Evolutionary conservation across 1,140 invertebrate species (phyloP).

Genomic region (Heliconius hermathena): DNA sequence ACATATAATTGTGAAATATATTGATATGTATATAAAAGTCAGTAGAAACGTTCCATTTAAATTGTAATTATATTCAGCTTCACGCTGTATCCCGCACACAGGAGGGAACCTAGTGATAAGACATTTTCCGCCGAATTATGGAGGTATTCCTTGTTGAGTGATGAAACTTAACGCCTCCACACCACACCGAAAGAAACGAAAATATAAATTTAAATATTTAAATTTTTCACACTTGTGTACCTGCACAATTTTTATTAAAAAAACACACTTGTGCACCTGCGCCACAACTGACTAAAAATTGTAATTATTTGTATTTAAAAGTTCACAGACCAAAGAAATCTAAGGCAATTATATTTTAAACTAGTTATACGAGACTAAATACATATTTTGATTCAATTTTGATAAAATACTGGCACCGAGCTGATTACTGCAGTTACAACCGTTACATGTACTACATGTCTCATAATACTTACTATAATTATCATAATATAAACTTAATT

Average conservation of each 20-base stretch:
- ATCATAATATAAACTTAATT: slow-evolving; percentile 3
- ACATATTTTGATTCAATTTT: neutral
- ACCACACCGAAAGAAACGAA: too few relatives aligned
- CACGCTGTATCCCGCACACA: too few relatives aligned
- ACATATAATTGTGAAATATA: neutral
- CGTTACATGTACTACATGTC: slow-evolving; percentile 4
- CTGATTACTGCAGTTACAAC: slow-evolving; percentile 3
- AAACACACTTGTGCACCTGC: too few relatives aligned
- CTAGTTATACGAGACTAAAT: neutral
- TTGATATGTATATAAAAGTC: neutral
- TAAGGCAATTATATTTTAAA: slow-evolving; percentile 10
- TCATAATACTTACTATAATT: neutral
- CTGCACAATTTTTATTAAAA: too few relatives aligned
- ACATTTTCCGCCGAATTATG: too few relatives aligned
- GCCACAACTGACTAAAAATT: neutral
- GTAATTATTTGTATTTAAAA: neutral
- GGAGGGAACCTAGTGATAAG: too few relatives aligned
- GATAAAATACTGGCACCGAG: neutral
- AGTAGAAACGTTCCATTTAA: neutral
- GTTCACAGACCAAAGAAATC: neutral
- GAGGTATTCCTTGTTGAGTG: too few relatives aligned
- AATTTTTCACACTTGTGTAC: too few relatives aligned
- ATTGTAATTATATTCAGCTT: too few relatives aligned
- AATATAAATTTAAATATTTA: too few relatives aligned
- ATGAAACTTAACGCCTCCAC: too few relatives aligned